Conservation (phyloP, 92 coral and sea anemone genomes). For the Bergia puertoricense region DNA sequence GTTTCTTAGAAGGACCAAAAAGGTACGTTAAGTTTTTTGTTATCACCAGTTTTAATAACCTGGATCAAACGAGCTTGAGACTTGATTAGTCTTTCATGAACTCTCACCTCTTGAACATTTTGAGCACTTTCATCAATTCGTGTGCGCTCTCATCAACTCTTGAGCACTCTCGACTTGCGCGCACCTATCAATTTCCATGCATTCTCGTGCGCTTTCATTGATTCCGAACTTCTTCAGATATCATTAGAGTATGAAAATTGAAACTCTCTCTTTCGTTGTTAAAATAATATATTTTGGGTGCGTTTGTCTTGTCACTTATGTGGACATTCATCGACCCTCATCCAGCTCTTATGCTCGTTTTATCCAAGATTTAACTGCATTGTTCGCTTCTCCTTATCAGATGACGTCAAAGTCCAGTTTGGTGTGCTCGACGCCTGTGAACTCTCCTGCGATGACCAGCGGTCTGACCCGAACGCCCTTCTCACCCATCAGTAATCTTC, state of each 20-base stretch:
- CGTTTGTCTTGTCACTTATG: not conserved
- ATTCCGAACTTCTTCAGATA: too few species aligned
- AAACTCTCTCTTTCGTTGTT: too few species aligned
- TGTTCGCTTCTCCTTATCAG: not conserved
- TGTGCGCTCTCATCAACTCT: too few species aligned
- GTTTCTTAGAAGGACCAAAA: constrained; percentile 12
- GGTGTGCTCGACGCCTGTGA: constrained; percentile 23
- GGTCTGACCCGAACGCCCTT: constrained; percentile 24
- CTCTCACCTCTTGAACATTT: too few species aligned
- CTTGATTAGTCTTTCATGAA: too few species aligned
- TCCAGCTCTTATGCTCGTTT: not conserved
- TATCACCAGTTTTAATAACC: not conserved
- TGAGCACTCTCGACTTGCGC: too few species aligned
- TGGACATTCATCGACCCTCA: not conserved
- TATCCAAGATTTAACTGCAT: not conserved
- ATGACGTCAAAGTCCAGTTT: constrained; percentile 27
- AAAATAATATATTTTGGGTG: too few species aligned
- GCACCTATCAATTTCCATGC: too few species aligned
- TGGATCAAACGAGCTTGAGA: too few species aligned
- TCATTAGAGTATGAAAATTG: too few species aligned
- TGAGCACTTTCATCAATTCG: too few species aligned
- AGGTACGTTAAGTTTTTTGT: not conserved
- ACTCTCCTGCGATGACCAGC: not conserved
- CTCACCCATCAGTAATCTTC: constrained; percentile 34
- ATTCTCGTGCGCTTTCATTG: too few species aligned